Evolutionary conservation across 2,888 invertebrate genomes (phyloP), one percentile per base, ranked within the genome.

Genomic region (Synergus laeviventris): DNA sequence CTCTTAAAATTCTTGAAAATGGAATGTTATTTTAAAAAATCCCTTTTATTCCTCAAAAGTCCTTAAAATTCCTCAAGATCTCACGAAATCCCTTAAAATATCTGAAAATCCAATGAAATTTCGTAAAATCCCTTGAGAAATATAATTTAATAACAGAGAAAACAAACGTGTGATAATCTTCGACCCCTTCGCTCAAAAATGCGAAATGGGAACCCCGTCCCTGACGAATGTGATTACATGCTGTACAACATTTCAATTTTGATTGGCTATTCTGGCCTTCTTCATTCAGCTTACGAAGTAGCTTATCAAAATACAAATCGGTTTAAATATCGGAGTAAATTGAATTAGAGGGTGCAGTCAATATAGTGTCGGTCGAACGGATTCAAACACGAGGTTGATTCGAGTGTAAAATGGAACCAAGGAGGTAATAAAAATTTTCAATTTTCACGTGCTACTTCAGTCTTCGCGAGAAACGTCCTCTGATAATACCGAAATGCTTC

Each of bases 381-480:
- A 31, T 49, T 18, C 18, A 39, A 59, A 1, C 54, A 24, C 21
- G 38, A 75, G 73, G 78, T 78, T 73, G 75, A 78, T 73, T 75
- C 61, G 60, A 56, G 39, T 74, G 74, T 76, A 66, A 78, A 78
- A 74, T 75, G 21, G 45, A 66, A 74, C 42, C 66, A 18, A 66
- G 59, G 59, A 45, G 39, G 74, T 76, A 38, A 73, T 70, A 78
- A 78, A 78, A 78, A 76, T 60, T 78, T 74, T 76, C 74, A 74
- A 74, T 74, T 76, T 74, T 73, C 64, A 74, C 59, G 49, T 38
- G 42, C 59, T 45, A 64, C 70, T 61, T 14, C 36, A 54, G 39
- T 42, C 66, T 24, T 45, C 42, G 31, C 45, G n/a, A n/a, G 75
- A 78, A 56, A 74, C 74, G 24, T n/a, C 54, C 56, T 73, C n/a